Base-by-base conservation (phyloP, 2,888 invertebrate species). In the Xestia ashworthii region DNA sequence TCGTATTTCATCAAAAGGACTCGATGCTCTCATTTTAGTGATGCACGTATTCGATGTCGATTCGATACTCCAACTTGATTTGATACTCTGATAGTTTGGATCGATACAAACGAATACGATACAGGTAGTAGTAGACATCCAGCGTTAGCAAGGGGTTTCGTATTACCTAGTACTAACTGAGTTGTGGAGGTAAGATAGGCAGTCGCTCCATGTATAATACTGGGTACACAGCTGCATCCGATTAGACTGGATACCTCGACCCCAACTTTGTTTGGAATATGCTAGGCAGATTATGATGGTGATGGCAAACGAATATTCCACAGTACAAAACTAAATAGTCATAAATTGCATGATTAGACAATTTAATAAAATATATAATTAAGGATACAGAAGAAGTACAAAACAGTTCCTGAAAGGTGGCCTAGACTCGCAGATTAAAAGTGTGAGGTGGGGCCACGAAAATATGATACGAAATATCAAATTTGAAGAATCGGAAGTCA, bases 1-100 rank as follows among this genome's bases (percentile, higher is more conserved):
- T 75, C 86, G 78, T 86, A 86, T 86, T 87, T 88, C 84, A 87
- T 82, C 86, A 83, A 79, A 68, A 81, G 73, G 71, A 80, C 75
- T 80, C 76, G 77, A 82, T 80, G 71, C 78, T 71, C 78, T 77
- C 44, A 16, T n/a, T 38, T 38, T 65, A 65, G 44, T 65, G 65
- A 65, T 65, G 65, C 9, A 0, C 44, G 1, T 16, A n/a, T 25
- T 55, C 55, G 55, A 55, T 55, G 2, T 0, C n/a, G 65, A 22
- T 22, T 44, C 41, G 64, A 41, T 44, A 16, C 9, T 60, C 1
- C 19, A 3, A 16, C 16, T 9, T 8, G 25, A 60, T 32, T 0
- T 14, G 25, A 6, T 60, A 8, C 8, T 60, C 1, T 4, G 41
- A n/a, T n/a, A 16, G 5, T 65, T 65, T 44, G 16, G 12, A 44